Conservation (phyloP, 2,888 invertebrate genomes). For the Volucella inanis region DNA sequence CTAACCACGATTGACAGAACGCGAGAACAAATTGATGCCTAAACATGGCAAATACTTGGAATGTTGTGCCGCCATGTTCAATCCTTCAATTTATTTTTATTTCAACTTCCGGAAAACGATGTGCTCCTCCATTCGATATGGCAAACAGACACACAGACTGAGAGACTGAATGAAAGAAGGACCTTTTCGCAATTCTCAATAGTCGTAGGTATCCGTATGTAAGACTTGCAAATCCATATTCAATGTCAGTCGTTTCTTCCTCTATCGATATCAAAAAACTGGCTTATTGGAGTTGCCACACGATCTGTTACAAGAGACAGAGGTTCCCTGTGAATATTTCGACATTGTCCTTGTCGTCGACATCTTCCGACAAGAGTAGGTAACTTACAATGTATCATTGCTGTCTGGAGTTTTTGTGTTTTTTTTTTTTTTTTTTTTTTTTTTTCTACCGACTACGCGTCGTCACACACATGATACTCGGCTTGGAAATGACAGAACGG, state of each 20-base stretch:
- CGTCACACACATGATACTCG: not conserved
- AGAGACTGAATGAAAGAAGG: not conserved
- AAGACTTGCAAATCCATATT: slow-evolving; percentile 57
- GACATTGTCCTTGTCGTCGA: slow-evolving; percentile 19
- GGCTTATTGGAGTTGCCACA: slow-evolving; percentile 36
- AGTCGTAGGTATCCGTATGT: slow-evolving; percentile 7
- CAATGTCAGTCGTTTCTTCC: slow-evolving; percentile 46
- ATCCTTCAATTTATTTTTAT: slow-evolving; percentile 64
- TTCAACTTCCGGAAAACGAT: slow-evolving; percentile 1
- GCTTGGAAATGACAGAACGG: not conserved
- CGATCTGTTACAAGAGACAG: slow-evolving; percentile 29
- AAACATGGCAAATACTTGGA: slow-evolving; percentile 21
- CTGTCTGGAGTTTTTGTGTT: slow-evolving; percentile 33
- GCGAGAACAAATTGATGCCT: slow-evolving; percentile 23
- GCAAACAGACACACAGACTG: slow-evolving; percentile 7
- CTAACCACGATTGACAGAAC: slow-evolving; percentile 48
- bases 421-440: not conserved
- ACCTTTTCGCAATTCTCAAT: slow-evolving; percentile 31
- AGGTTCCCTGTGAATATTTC: slow-evolving; percentile 15
- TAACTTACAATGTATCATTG: slow-evolving; percentile 26
- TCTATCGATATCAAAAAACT: slow-evolving; percentile 9
- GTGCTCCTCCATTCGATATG: not conserved
- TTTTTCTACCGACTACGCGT: not conserved
- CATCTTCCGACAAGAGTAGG: slow-evolving; percentile 36
- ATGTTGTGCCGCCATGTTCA: slow-evolving; percentile 10